phyloP scores from a whole-genome alignment of 37 sponge, comb jelly and placozoan genomes.

The Axinella damicornis region DNA sequence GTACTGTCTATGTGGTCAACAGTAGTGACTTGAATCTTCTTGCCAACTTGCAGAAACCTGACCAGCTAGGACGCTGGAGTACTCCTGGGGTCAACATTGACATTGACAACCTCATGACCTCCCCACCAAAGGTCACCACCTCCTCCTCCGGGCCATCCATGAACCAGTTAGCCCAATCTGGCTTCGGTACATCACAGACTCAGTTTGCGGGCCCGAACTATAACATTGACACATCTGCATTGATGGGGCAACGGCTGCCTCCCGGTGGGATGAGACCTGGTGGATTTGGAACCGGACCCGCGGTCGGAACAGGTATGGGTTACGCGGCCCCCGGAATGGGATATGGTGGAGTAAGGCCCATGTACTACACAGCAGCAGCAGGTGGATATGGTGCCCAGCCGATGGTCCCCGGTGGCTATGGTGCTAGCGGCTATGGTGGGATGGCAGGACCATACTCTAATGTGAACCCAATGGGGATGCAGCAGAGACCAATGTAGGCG shows the following conservation, averaged over 20 bases:
- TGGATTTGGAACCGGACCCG: not conserved
- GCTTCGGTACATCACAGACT: not conserved
- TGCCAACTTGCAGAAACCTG: constrained; percentile 4
- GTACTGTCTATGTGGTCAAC: too few relatives aligned
- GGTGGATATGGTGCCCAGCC: constrained; percentile 17
- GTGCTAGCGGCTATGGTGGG: too few relatives aligned
- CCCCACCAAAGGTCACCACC: not conserved
- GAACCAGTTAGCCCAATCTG: constrained; percentile 71
- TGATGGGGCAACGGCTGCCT: not conserved
- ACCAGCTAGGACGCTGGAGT: constrained; percentile 49
- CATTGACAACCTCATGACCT: constrained; percentile 68
- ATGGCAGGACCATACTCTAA: too few relatives aligned
- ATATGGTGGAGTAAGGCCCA: constrained; percentile 24
- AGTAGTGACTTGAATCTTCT: too few relatives aligned
- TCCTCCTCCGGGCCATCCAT: constrained; percentile 44
- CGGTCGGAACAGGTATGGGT: constrained; percentile 30
- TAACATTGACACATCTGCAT: constrained; percentile 22
- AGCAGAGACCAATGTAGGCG: constrained; percentile 38
- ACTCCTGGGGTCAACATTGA: constrained; percentile 74
- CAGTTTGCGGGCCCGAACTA: constrained; percentile 30
- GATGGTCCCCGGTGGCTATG: too few relatives aligned
- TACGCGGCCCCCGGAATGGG: constrained; percentile 20
- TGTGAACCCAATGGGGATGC: constrained; percentile 18
- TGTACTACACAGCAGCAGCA: constrained; percentile 22
- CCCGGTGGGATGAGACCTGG: constrained; percentile 9